phyloP scores from a whole-genome alignment of 1,140 invertebrate species.

The Orius insidiosus region DNA sequence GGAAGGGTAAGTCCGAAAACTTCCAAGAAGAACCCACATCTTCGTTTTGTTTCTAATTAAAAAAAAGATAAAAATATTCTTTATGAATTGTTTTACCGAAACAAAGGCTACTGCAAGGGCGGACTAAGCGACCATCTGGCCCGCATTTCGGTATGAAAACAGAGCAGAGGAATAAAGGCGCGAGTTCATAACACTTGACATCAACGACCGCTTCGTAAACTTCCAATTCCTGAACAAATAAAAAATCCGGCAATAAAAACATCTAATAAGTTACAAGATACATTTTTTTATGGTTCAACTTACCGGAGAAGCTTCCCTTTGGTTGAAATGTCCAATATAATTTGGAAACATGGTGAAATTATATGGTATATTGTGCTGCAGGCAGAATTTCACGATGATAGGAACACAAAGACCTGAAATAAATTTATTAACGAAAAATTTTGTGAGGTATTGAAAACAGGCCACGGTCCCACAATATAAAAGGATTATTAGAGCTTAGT shows the following conservation, averaged over 20 bases:
- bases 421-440: no score
- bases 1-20: constrained; percentile 62
- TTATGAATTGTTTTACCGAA: constrained; percentile 31
- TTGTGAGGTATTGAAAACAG: no score
- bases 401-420: constrained; percentile 51
- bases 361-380: constrained; percentile 53
- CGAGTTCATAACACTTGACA: constrained; percentile 66
- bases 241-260: background rate
- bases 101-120: constrained; percentile 60
- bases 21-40: constrained; percentile 72
- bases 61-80: background rate
- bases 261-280: no score
- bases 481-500: no score
- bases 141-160: constrained; percentile 71
- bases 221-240: constrained; percentile 40
- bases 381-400: constrained; percentile 60
- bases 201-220: constrained; percentile 65
- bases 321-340: constrained; percentile 61
- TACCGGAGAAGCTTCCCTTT: constrained; percentile 53
- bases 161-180: constrained; percentile 62
- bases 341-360: constrained; percentile 69
- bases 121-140: constrained; percentile 42
- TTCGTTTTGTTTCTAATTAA: constrained; percentile 53
- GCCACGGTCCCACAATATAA: no score
- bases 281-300: constrained; percentile 11